Percentiles rank a stretch among this genome's conserved stretches.
These are phyloP conservation scores for Bambusicola thoracicus DNA, from an alignment of 2,113 vertebrate genomes.

Conservation along the genomic window DNA sequence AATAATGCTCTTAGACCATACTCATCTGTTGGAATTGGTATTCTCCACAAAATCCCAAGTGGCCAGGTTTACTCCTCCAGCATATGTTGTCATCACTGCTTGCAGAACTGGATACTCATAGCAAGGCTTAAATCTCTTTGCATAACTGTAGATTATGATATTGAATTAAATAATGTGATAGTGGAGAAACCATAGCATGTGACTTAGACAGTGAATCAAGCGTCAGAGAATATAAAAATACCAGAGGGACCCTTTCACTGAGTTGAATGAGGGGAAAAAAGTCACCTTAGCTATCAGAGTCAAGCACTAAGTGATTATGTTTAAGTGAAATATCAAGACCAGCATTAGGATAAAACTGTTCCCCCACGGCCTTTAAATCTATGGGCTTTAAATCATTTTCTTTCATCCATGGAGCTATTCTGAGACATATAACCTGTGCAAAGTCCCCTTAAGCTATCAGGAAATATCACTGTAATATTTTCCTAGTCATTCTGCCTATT, in stretches of 20 bases:
- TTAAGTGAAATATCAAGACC: constrained; percentile 51
- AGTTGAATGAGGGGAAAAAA: not conserved
- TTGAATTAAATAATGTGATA: not conserved
- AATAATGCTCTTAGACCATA: not conserved
- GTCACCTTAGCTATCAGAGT: constrained; percentile 65
- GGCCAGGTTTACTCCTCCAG: not conserved
- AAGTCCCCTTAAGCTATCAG: not conserved
- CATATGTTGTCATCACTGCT: not conserved
- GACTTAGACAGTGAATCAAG: not conserved
- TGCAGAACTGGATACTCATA: not conserved
- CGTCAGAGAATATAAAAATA: not conserved
- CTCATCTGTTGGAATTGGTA: not conserved
- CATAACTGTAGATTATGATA: not conserved
- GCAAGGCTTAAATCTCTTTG: not conserved
- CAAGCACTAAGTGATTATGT: not conserved
- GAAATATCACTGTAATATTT: not conserved
- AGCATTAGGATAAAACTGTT: constrained; percentile 29
- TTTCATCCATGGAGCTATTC: not conserved
- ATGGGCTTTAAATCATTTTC: constrained; percentile 36
- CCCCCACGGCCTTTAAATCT: constrained; percentile 33
- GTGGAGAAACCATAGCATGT: not conserved
- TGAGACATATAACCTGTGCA: not conserved
- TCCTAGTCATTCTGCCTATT: not conserved
- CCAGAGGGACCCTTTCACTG: not conserved
- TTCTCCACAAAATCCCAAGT: not conserved